Conservation (phyloP, 2,888 invertebrate species). For the Monopis laevigella region DNA sequence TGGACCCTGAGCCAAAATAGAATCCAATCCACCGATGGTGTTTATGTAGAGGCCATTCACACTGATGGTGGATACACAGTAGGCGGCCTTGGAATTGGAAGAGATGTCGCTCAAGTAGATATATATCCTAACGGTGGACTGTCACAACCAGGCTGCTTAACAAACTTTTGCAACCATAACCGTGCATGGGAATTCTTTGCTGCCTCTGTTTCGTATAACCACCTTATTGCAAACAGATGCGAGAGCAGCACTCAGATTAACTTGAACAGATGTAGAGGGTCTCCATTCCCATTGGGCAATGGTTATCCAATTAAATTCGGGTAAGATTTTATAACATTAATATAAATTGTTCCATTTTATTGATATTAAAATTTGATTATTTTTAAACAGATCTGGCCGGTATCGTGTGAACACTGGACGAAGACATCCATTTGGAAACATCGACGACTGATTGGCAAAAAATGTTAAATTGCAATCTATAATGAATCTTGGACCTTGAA, state of each 20-base stretch:
- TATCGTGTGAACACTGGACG: conserved; percentile 12
- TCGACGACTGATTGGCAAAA: too few species aligned
- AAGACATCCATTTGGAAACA: conserved; percentile 12
- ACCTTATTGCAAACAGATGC: conserved; percentile 23
- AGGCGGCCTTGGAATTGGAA: conserved; percentile 20
- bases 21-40: conserved; percentile 16
- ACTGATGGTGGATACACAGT: conserved; percentile 21
- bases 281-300: conserved; percentile 31
- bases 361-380: not conserved
- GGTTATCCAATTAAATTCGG: conserved; percentile 30
- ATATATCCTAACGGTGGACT: conserved; percentile 25
- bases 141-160: conserved; percentile 12
- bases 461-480: too few species aligned
- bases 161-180: conserved; percentile 13
- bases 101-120: conserved; percentile 11
- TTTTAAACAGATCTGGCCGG: conserved; percentile 12
- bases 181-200: conserved; percentile 10
- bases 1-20: conserved; percentile 25
- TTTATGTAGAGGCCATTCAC: conserved; percentile 30
- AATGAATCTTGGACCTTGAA: too few species aligned
- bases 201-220: conserved; percentile 9
- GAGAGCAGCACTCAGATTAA: conserved; percentile 28
- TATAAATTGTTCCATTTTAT: not conserved
- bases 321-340: conserved; percentile 23
- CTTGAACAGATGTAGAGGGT: conserved; percentile 33